A percentile compares a stretch with the other conserved stretches of the same genome.
Conservation (phyloP, 2,113 vertebrate species). For the Danionella cerebrum region DNA sequence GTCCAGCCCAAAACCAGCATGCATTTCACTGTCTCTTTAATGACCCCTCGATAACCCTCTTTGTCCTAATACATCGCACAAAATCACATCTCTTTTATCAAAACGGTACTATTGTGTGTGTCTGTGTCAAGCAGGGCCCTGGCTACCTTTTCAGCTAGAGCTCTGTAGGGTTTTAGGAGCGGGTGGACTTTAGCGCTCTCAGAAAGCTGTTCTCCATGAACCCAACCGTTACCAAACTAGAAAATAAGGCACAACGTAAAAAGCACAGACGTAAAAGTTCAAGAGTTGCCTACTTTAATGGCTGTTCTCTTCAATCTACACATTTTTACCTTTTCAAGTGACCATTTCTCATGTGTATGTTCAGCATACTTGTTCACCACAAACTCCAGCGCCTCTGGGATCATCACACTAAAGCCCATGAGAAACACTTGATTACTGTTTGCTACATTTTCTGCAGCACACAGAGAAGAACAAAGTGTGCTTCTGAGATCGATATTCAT, state of each 20-base stretch:
- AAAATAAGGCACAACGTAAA: neutral
- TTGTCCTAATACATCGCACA: conserved; percentile 72
- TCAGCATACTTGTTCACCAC: conserved; percentile 93
- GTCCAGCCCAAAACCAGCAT: conserved; percentile 92
- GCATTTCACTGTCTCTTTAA: conserved; percentile 88
- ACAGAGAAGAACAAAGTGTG: neutral
- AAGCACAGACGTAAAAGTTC: neutral
- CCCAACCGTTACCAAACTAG: conserved; percentile 91
- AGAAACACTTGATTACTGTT: conserved; percentile 8
- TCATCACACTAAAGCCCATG: conserved; percentile 63
- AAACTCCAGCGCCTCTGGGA: conserved; percentile 85
- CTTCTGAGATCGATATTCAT: neutral
- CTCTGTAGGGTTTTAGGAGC: conserved; percentile 89
- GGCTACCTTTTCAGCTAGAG: conserved; percentile 87
- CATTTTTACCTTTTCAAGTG: conserved; percentile 84
- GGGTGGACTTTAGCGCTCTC: conserved; percentile 87
- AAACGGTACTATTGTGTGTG: neutral
- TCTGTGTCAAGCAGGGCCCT: neutral
- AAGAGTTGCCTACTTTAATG: neutral
- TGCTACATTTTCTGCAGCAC: neutral
- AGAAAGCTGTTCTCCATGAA: conserved; percentile 85
- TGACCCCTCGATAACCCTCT: conserved; percentile 85
- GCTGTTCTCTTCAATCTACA: neutral
- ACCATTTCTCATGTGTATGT: conserved; percentile 94
- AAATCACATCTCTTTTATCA: neutral